A percentile compares a stretch with the other conserved stretches of the same genome.
These are phyloP conservation scores for Yponomeuta evonymella DNA, from an alignment of 2,888 invertebrate genomes.

Conservation along the genomic window DNA sequence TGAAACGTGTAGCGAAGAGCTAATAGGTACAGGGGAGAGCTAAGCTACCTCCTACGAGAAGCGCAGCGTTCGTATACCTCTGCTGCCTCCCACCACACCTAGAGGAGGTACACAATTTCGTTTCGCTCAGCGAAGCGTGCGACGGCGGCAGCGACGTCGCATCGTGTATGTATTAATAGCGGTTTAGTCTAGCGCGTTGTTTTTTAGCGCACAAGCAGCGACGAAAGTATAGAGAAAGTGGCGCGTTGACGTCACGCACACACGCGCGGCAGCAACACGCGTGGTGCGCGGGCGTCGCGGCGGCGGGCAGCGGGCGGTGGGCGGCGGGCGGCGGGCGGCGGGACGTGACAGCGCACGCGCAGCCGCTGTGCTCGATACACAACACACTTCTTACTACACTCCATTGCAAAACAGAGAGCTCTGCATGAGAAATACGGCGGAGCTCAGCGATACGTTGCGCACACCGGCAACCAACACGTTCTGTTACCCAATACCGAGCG, in stretches of 20 bases:
- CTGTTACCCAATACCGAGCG: constrained; percentile 54
- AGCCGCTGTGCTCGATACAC: constrained; percentile 40
- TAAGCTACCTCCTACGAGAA: constrained; percentile 3
- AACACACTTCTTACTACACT: constrained; percentile 52
- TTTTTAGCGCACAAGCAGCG: constrained; percentile 71
- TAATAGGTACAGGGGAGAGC: not conserved
- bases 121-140: constrained; percentile 61
- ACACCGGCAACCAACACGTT: constrained; percentile 63
- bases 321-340: not conserved
- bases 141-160: constrained; percentile 37
- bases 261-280: constrained; percentile 54
- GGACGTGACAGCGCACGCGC: constrained; percentile 10
- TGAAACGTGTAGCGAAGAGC: not conserved
- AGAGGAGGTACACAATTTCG: constrained; percentile 56
- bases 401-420: constrained; percentile 54
- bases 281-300: constrained; percentile 31
- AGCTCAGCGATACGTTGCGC: constrained; percentile 58
- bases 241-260: constrained; percentile 72
- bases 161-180: constrained; percentile 63
- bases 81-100: not conserved
- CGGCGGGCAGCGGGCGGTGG: not conserved
- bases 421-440: constrained; percentile 60
- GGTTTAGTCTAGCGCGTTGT: constrained; percentile 57
- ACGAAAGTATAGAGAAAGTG: constrained; percentile 77
- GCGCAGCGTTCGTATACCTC: not conserved